These are phyloP conservation scores for Drosophila diplacantha DNA, from an alignment of 2,888 invertebrate genomes.

Conservation along the genomic window DNA sequence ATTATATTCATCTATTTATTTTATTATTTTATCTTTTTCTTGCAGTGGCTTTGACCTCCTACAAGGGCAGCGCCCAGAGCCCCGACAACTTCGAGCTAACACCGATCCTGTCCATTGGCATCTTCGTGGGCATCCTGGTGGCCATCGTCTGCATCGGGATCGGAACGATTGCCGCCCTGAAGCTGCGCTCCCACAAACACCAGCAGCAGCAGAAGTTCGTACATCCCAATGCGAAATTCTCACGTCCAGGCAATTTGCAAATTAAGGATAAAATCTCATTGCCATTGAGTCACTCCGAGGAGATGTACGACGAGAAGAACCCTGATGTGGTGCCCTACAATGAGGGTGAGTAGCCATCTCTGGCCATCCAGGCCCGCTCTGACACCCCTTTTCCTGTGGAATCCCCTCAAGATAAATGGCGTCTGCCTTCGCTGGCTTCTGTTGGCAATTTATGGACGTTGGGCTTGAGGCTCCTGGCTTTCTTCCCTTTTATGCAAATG, in stretches of 20 bases:
- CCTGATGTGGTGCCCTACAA: slow-evolving; percentile 92
- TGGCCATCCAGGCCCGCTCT: neutral
- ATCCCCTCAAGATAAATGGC: slow-evolving; percentile 56
- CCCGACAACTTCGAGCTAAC: slow-evolving; percentile 80
- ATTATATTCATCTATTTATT: no score
- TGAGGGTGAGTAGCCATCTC: slow-evolving; percentile 83
- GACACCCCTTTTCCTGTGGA: neutral
- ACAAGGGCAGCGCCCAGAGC: slow-evolving; percentile 78
- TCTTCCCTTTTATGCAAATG: slow-evolving; percentile 54
- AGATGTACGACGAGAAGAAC: slow-evolving; percentile 91
- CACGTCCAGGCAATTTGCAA: slow-evolving; percentile 81
- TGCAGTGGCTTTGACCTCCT: slow-evolving; percentile 77
- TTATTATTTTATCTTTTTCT: neutral
- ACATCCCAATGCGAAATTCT: slow-evolving; percentile 78
- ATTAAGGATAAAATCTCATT: slow-evolving; percentile 84
- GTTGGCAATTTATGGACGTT: slow-evolving; percentile 57
- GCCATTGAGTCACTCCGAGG: slow-evolving; percentile 83
- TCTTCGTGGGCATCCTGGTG: slow-evolving; percentile 78
- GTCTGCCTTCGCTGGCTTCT: slow-evolving; percentile 24
- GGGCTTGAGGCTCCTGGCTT: slow-evolving; percentile 33
- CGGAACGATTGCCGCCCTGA: slow-evolving; percentile 77
- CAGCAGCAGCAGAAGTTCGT: slow-evolving; percentile 76
- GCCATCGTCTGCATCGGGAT: slow-evolving; percentile 78
- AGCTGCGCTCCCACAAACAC: slow-evolving; percentile 77
- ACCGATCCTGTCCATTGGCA: slow-evolving; percentile 79